These are phyloP conservation scores for Ceuthmochares aereus DNA, from an alignment of 2,113 vertebrate species.

Conservation along the genomic window DNA sequence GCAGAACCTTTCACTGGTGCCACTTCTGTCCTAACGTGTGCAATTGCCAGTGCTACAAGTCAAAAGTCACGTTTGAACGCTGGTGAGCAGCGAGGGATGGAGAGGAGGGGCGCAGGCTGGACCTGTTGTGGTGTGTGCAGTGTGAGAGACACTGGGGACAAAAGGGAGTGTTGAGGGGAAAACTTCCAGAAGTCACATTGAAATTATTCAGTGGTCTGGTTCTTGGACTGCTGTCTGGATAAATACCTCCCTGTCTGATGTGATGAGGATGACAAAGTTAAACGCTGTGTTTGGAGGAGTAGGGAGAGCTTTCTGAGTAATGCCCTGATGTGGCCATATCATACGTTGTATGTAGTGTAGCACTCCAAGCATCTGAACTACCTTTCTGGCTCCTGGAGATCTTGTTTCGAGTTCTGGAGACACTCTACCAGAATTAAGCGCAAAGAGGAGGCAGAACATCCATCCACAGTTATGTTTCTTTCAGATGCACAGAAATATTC, in stretches of 20 bases:
- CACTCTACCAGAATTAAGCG: neutral
- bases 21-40: rapidly evolving
- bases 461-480: neutral
- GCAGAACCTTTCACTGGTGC: neutral
- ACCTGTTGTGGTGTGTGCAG: rapidly evolving
- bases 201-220: neutral
- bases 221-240: neutral
- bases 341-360: neutral
- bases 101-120: neutral
- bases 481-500: neutral
- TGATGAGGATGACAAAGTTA: neutral
- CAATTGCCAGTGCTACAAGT: neutral
- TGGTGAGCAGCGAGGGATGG: neutral
- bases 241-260: neutral
- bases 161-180: neutral
- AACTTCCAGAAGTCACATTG: neutral
- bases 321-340: neutral
- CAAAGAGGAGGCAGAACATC: neutral
- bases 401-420: slow-evolving; percentile 35
- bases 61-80: rapidly evolving
- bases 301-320: neutral
- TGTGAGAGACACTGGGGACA: neutral
- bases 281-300: neutral
- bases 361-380: neutral
- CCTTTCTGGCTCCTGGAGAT: slow-evolving; percentile 5